Conservation (phyloP, 2,113 vertebrate genomes). For the Promerops cafer region DNA sequence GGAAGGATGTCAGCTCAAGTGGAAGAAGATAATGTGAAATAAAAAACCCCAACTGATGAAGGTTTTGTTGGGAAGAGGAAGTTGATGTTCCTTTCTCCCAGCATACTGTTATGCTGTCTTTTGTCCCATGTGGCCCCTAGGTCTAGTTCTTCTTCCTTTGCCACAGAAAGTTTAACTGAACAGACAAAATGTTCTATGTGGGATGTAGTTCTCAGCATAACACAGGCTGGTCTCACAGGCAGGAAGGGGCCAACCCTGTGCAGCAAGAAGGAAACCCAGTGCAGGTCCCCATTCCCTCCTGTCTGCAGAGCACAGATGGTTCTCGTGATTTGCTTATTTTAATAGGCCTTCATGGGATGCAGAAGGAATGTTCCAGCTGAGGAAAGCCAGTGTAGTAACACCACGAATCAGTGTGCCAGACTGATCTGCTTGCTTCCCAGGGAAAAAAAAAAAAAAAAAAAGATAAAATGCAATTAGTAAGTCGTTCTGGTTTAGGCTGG, state of each 20-base stretch:
- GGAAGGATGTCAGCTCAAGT: neutral
- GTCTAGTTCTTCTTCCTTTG: neutral
- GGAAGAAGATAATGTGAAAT: neutral
- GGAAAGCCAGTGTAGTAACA: slow-evolving; percentile 28
- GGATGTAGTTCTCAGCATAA: neutral
- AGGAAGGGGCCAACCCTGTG: neutral
- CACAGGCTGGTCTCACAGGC: neutral
- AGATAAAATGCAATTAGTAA: neutral
- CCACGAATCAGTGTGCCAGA: slow-evolving; percentile 28
- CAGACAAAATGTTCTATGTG: neutral
- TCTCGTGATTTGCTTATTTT: slow-evolving; percentile 42
- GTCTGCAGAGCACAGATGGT: slow-evolving; percentile 29
- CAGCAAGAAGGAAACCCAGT: neutral
- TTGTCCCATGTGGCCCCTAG: neutral
- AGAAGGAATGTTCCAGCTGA: slow-evolving; percentile 56
- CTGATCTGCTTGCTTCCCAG: neutral
- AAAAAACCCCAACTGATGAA: neutral
- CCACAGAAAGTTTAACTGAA: neutral
- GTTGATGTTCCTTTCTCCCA: neutral
- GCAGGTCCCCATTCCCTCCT: neutral
- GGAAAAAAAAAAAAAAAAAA: neutral
- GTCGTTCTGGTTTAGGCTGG: neutral
- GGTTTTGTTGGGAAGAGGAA: neutral
- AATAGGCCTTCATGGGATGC: slow-evolving; percentile 34
- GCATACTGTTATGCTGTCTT: neutral